phyloP scores from a whole-genome alignment of 2,797 vertebrate genomes.

The Acrossocheilus wenchowensis region DNA sequence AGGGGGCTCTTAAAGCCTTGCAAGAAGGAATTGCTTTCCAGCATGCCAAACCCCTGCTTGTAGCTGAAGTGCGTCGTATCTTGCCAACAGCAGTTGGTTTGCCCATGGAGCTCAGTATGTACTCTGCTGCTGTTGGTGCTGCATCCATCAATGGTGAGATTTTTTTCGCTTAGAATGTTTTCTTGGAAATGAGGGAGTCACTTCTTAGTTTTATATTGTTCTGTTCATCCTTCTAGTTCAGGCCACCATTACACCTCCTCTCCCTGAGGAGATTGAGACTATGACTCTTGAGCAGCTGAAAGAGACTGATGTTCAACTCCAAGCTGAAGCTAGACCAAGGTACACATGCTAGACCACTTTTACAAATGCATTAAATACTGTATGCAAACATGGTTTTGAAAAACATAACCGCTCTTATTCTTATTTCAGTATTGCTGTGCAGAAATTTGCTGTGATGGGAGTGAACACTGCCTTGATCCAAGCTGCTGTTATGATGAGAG shows the following conservation, averaged over 20 bases:
- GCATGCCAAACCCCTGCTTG: conserved; percentile 74
- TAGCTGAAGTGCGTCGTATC: conserved; percentile 75
- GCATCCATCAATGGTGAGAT: conserved; percentile 69
- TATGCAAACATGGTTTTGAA: too few species aligned
- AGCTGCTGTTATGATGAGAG: conserved; percentile 73
- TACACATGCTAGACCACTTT: too few species aligned
- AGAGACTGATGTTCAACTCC: conserved; percentile 74
- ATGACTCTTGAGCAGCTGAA: conserved; percentile 72
- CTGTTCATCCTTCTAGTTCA: conserved; percentile 68
- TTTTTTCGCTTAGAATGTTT: neutral
- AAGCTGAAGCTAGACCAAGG: conserved; percentile 79
- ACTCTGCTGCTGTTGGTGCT: conserved; percentile 73
- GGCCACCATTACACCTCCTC: conserved; percentile 71
- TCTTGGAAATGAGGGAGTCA: neutral
- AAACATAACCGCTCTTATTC: conserved; percentile 3
- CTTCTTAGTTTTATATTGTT: conserved; percentile 38
- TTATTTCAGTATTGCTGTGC: conserved; percentile 73
- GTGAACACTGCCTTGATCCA: conserved; percentile 79
- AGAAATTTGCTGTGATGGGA: conserved; percentile 81
- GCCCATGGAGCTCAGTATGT: conserved; percentile 81
- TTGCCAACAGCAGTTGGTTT: conserved; percentile 79
- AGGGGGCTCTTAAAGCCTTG: conserved; percentile 61
- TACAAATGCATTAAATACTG: too few species aligned
- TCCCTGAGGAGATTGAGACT: conserved; percentile 74
- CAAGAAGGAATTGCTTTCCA: conserved; percentile 67